Conservation (phyloP, 2,113 vertebrate genomes). For the Istiophorus platypterus region DNA sequence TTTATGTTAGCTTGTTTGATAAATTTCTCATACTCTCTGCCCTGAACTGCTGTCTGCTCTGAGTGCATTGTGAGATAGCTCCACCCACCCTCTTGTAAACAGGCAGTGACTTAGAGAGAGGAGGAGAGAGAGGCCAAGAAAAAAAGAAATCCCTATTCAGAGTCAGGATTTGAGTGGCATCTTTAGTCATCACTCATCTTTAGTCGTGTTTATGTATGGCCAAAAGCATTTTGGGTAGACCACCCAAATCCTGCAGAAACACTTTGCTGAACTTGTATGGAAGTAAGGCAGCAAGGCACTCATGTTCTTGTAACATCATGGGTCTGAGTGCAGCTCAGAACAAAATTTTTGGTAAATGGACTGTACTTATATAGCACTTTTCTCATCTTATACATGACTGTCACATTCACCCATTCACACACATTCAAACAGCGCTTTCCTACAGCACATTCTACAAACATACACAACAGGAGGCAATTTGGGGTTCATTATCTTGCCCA, state of each 20-base stretch:
- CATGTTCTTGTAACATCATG: conserved; percentile 1
- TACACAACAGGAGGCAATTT: too few relatives aligned
- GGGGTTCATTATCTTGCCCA: too few relatives aligned
- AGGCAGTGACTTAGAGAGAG: background rate
- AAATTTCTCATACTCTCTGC: background rate
- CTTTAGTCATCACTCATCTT: too few relatives aligned
- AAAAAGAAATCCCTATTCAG: background rate
- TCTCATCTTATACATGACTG: too few relatives aligned
- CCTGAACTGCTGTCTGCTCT: background rate
- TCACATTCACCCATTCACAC: too few relatives aligned
- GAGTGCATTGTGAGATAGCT: background rate
- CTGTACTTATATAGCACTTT: too few relatives aligned
- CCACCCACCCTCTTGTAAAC: background rate
- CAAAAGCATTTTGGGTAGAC: background rate
- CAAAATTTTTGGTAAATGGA: too few relatives aligned
- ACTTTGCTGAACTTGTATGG: background rate
- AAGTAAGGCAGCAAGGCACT: background rate
- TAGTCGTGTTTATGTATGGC: too few relatives aligned
- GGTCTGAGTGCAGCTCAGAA: background rate
- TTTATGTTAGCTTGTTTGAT: background rate
- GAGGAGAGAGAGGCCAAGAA: background rate
- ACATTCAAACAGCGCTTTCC: too few relatives aligned
- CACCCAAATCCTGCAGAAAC: background rate
- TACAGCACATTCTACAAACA: too few relatives aligned
- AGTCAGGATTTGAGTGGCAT: background rate